phyloP scores from a whole-genome alignment of 2,797 vertebrate genomes.

The Trachurus trachurus region DNA sequence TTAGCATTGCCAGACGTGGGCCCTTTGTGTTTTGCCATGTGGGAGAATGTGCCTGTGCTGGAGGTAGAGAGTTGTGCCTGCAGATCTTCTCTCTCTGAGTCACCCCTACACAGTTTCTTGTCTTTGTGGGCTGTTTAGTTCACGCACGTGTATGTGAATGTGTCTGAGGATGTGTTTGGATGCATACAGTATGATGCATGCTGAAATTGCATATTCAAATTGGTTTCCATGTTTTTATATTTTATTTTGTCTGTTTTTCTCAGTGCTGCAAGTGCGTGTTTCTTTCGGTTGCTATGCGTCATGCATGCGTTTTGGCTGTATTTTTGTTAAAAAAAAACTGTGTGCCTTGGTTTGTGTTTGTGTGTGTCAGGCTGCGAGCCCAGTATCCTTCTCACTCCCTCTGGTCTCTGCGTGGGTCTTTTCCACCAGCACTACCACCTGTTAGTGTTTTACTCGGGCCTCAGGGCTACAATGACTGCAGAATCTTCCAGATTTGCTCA shows the following conservation, averaged over 20 bases:
- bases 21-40: constrained; percentile 80
- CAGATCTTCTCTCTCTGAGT: constrained; percentile 61
- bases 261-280: constrained; percentile 5
- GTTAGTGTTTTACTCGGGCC: constrained; percentile 83
- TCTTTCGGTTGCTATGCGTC: constrained; percentile 53
- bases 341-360: constrained; percentile 58
- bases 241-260: neutral
- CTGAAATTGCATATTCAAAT: neutral
- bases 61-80: constrained; percentile 66
- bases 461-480: constrained; percentile 76
- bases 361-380: constrained; percentile 71
- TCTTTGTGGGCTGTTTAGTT: constrained; percentile 17
- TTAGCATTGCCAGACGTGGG: constrained; percentile 79
- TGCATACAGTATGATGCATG: neutral
- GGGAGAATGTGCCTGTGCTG: constrained; percentile 77
- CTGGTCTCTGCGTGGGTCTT: constrained; percentile 84
- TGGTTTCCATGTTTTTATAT: neutral
- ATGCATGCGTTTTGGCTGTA: constrained; percentile 60
- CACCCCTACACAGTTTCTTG: constrained; percentile 34
- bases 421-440: constrained; percentile 80
- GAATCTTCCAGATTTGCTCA: constrained; percentile 81
- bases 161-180: neutral
- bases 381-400: constrained; percentile 78
- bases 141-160: neutral
- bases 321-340: constrained; percentile 36